These are phyloP conservation scores for Euwallacea fornicatus DNA, from an alignment of 1,140 invertebrate genomes.

Conservation along the genomic window DNA sequence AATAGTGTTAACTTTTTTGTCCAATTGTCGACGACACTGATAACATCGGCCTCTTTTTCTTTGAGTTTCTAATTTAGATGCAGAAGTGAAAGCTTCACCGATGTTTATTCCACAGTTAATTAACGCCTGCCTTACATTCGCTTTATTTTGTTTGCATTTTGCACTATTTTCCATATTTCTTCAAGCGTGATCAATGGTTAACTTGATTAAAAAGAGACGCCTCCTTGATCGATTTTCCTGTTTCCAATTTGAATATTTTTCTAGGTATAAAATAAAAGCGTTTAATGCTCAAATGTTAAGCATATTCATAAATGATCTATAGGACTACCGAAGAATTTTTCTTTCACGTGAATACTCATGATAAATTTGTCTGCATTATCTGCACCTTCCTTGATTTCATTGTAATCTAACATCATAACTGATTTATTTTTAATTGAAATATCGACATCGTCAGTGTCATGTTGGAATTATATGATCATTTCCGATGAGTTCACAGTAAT, in stretches of 20 bases:
- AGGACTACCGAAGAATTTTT: slow-evolving; percentile 35
- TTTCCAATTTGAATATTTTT: slow-evolving; percentile 35
- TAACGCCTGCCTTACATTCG: slow-evolving; percentile 13
- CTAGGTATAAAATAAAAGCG: slow-evolving; percentile 28
- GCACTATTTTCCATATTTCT: slow-evolving; percentile 21
- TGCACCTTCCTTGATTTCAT: slow-evolving; percentile 31
- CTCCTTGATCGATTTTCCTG: slow-evolving; percentile 10
- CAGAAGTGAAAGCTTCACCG: not conserved
- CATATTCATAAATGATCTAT: slow-evolving; percentile 38
- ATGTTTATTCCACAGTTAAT: slow-evolving; percentile 13
- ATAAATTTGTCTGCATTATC: slow-evolving; percentile 34
- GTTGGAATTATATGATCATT: slow-evolving; percentile 43
- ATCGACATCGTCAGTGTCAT: slow-evolving; percentile 32
- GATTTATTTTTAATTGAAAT: slow-evolving; percentile 22
- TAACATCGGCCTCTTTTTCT: slow-evolving; percentile 31
- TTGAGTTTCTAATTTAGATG: not conserved
- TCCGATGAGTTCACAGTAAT: slow-evolving; percentile 43
- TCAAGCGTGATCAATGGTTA: slow-evolving; percentile 4
- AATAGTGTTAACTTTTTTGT: slow-evolving; percentile 25
- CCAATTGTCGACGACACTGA: slow-evolving; percentile 15
- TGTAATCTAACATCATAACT: slow-evolving; percentile 32
- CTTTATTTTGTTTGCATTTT: slow-evolving; percentile 15
- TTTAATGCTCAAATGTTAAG: slow-evolving; percentile 35
- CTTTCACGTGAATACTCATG: slow-evolving; percentile 26
- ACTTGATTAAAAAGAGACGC: slow-evolving; percentile 18